These are phyloP conservation scores for Cephus cinctus DNA, from an alignment of 1,140 invertebrate genomes.

Conservation along the genomic window DNA sequence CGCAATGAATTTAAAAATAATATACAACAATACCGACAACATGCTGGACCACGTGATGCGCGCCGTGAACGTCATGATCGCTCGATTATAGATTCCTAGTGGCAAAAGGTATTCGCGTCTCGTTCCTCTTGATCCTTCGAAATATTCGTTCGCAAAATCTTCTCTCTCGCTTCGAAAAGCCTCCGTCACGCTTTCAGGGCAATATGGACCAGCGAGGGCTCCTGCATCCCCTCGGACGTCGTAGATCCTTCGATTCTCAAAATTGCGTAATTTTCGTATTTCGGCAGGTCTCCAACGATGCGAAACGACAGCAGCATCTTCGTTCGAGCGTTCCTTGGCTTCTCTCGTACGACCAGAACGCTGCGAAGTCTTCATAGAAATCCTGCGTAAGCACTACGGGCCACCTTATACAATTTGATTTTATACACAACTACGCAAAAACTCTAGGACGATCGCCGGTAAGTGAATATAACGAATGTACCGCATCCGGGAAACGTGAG, in stretches of 20 bases:
- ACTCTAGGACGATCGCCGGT: not conserved
- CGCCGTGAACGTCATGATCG: no score
- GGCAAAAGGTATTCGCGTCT: no score
- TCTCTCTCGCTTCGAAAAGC: no score
- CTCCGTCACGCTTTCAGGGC: not conserved
- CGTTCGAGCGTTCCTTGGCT: not conserved
- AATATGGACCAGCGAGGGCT: not conserved
- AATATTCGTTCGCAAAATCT: no score
- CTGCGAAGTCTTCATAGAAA: constrained; percentile 3
- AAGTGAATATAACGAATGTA: not conserved
- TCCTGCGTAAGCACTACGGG: constrained; percentile 22
- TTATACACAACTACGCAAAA: constrained; percentile 15
- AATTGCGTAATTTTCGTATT: no score
- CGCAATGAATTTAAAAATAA: constrained; percentile 16
- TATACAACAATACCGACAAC: constrained; percentile 13
- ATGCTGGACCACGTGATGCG: no score
- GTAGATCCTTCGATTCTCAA: no score
- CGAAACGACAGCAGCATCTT: not conserved
- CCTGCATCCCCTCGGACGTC: not conserved
- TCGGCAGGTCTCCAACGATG: no score
- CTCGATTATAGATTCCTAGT: not conserved
- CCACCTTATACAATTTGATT: constrained; percentile 26
- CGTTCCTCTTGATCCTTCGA: no score
- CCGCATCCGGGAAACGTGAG: not conserved
- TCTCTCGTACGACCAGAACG: not conserved